Percentiles rank a stretch among this genome's conserved stretches.
Evolutionary conservation across 2,888 invertebrate genomes (phyloP).

Genomic region (Eustalomyia histrio): DNA sequence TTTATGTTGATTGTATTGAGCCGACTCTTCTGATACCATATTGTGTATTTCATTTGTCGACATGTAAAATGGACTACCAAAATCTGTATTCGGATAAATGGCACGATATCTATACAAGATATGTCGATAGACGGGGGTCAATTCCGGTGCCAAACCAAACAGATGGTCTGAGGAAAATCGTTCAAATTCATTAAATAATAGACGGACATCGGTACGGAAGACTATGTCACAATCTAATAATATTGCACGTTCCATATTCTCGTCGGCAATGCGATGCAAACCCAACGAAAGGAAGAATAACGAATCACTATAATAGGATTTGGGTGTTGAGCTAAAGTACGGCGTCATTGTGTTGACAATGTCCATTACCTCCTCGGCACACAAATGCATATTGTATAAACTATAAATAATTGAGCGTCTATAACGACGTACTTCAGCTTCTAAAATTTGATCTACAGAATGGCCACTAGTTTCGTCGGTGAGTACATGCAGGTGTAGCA

Average conservation of each 20-base stretch:
- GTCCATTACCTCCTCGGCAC: conserved; percentile 82
- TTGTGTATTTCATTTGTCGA: conserved; percentile 64
- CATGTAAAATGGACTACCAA: conserved; percentile 80
- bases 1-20: conserved; percentile 63
- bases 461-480: conserved; percentile 82
- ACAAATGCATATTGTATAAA: conserved; percentile 83
- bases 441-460: conserved; percentile 81
- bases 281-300: conserved; percentile 89
- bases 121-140: conserved; percentile 89
- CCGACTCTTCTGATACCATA: conserved; percentile 52
- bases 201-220: conserved; percentile 84
- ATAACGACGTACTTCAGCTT: conserved; percentile 76
- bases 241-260: conserved; percentile 82
- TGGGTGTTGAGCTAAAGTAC: conserved; percentile 85
- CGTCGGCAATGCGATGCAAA: conserved; percentile 85
- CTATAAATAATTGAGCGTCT: conserved; percentile 80
- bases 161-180: conserved; percentile 83
- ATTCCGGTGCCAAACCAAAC: conserved; percentile 86
- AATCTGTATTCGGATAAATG: conserved; percentile 83
- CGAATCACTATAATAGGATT: conserved; percentile 87
- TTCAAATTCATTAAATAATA: conserved; percentile 85
- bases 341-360: conserved; percentile 85
- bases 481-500: conserved; percentile 83
- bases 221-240: conserved; percentile 89
- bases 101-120: conserved; percentile 85